These are phyloP conservation scores for Lutraria rhynchaena DNA, from an alignment of 1,140 invertebrate species.

Conservation along the genomic window DNA sequence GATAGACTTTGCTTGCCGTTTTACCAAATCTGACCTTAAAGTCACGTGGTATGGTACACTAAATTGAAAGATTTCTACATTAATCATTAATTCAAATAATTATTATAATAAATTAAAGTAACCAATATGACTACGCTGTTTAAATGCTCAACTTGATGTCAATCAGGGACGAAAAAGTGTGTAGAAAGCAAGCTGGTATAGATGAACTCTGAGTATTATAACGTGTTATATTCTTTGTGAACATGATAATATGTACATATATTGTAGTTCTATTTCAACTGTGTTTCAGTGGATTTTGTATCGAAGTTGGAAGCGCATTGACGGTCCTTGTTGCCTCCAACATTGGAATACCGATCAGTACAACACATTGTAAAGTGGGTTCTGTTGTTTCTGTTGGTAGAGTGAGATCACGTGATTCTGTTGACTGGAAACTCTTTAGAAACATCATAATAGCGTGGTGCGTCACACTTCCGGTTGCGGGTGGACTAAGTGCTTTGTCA, in stretches of 20 bases:
- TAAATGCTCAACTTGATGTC: no score
- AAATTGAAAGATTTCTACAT: no score
- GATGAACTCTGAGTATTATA: no score
- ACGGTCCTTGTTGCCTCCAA: conserved; percentile 98
- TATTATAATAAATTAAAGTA: no score
- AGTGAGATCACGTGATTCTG: conserved; percentile 86
- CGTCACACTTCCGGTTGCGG: conserved; percentile 96
- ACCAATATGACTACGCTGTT: no score
- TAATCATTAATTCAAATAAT: no score
- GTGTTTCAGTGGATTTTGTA: conserved; percentile 92
- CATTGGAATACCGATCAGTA: conserved; percentile 97
- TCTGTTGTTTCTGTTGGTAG: conserved; percentile 96
- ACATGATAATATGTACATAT: background rate
- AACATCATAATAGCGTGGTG: conserved; percentile 99
- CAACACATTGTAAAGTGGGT: conserved; percentile 99
- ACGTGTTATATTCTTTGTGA: no score
- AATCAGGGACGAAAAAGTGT: no score
- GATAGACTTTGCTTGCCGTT: no score
- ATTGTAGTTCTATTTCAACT: background rate
- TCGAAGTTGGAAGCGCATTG: conserved; percentile 97
- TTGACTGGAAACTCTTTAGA: conserved; percentile 94
- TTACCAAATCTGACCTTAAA: no score
- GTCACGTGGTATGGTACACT: no score
- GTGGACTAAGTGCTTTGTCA: conserved; percentile 89
- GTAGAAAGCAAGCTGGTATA: no score